phyloP scores from a whole-genome alignment of 2,888 invertebrate genomes.

The Pharmacophagus antenor region DNA sequence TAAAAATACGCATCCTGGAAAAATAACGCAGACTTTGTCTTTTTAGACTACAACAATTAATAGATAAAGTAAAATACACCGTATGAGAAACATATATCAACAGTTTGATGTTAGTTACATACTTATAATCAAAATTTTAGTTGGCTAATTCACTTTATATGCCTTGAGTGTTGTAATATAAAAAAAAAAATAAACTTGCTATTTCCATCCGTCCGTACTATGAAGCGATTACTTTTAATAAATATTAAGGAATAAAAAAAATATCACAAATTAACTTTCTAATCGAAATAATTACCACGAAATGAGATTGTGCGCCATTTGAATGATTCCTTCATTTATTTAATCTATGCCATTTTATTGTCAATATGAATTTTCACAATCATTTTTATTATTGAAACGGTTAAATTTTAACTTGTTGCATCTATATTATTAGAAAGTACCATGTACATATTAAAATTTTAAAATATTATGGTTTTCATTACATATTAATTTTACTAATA shows the following conservation, averaged over 20 bases:
- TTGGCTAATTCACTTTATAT: no score
- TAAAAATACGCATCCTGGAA: no score
- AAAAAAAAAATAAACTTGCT: no score
- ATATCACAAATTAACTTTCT: neutral
- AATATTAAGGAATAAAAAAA: no score
- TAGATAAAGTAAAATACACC: neutral
- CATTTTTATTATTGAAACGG: slow-evolving; percentile 6
- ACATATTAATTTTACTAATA: no score
- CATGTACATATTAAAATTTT: no score
- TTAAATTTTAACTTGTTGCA: neutral
- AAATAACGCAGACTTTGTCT: neutral
- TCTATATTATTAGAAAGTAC: neutral
- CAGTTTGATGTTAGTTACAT: no score
- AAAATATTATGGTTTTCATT: no score
- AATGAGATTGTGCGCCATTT: neutral
- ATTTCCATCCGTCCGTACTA: no score
- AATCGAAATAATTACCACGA: neutral
- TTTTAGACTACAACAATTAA: neutral
- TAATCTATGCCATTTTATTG: slow-evolving; percentile 6
- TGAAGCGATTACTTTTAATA: no score
- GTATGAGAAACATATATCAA: neutral
- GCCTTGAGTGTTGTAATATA: no score
- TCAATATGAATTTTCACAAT: slow-evolving; percentile 17
- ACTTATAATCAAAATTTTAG: no score
- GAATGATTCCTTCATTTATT: neutral